Conservation (phyloP, 2,797 vertebrate genomes). For the Malacoraja senta region DNA sequence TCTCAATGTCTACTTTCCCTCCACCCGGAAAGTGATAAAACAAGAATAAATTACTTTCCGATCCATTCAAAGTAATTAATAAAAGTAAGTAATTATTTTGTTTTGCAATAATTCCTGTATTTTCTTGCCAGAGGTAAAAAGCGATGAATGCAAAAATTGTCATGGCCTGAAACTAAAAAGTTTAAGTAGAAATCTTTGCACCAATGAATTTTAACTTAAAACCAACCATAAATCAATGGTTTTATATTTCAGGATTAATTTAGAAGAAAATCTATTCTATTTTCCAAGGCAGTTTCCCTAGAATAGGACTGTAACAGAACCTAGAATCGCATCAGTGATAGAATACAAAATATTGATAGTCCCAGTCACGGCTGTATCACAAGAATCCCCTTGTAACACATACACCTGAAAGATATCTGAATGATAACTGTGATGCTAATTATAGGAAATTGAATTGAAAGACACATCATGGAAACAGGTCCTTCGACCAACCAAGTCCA, state of each 20-base stretch:
- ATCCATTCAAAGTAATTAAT: background rate
- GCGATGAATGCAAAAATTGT: background rate
- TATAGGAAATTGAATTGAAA: too few species aligned
- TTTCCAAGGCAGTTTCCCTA: background rate
- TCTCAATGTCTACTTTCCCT: background rate
- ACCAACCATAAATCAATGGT: background rate
- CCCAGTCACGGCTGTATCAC: background rate
- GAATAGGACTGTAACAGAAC: too few species aligned
- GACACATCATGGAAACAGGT: too few species aligned
- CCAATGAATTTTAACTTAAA: background rate
- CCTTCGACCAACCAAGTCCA: too few species aligned
- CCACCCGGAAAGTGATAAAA: background rate
- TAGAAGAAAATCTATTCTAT: background rate
- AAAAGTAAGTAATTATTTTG: background rate
- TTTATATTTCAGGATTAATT: background rate
- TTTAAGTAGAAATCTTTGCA: background rate
- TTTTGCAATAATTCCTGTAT: background rate
- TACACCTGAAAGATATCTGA: too few species aligned
- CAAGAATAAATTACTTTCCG: background rate
- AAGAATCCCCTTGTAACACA: background rate
- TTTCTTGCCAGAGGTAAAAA: background rate
- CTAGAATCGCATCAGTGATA: background rate
- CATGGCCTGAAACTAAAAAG: background rate
- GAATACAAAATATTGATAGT: background rate
- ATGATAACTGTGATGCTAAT: background rate